phyloP scores from a whole-genome alignment of 2,113 vertebrate genomes.

The Gnathonemus longibarbis region DNA sequence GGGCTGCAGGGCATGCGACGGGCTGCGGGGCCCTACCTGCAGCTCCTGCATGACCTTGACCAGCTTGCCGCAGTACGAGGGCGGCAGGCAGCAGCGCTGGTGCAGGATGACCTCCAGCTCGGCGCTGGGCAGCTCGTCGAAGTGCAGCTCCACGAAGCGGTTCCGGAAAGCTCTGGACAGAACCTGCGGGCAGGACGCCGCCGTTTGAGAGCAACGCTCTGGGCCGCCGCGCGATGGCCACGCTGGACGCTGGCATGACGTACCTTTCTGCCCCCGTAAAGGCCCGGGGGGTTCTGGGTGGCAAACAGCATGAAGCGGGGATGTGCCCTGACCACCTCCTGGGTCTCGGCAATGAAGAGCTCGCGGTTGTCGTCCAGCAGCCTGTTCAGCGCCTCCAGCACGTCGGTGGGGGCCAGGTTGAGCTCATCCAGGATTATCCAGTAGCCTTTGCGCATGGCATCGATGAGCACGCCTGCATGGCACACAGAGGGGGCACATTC shows the following conservation, averaged over 20 bases:
- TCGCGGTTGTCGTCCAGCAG: slow-evolving; percentile 93
- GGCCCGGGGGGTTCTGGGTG: slow-evolving; percentile 93
- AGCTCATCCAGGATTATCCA: slow-evolving; percentile 96
- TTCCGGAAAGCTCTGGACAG: slow-evolving; percentile 94
- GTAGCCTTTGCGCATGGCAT: slow-evolving; percentile 94
- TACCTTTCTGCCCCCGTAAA: slow-evolving; percentile 96
- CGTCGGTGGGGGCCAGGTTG: slow-evolving; percentile 93
- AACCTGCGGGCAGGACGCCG: slow-evolving; percentile 56
- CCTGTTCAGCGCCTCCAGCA: slow-evolving; percentile 91
- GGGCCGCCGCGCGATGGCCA: not conserved
- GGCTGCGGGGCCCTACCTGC: slow-evolving; percentile 64
- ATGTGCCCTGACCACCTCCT: slow-evolving; percentile 89
- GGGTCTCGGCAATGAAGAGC: slow-evolving; percentile 88
- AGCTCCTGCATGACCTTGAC: slow-evolving; percentile 91
- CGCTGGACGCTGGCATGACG: not conserved
- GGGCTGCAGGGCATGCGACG: not conserved
- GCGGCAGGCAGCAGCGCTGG: slow-evolving; percentile 82
- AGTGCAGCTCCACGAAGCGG: slow-evolving; percentile 94
- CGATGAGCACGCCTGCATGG: slow-evolving; percentile 78
- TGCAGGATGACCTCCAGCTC: slow-evolving; percentile 90
- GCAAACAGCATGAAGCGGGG: slow-evolving; percentile 94
- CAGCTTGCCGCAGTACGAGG: slow-evolving; percentile 85
- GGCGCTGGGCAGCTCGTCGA: slow-evolving; percentile 81
- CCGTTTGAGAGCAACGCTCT: not conserved
- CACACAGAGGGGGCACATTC: not conserved